Evolutionary conservation across 23 tunicate genomes (phyloP), one percentile per base, ranked within the genome.

Genomic region (Ciona savignyi): DNA sequence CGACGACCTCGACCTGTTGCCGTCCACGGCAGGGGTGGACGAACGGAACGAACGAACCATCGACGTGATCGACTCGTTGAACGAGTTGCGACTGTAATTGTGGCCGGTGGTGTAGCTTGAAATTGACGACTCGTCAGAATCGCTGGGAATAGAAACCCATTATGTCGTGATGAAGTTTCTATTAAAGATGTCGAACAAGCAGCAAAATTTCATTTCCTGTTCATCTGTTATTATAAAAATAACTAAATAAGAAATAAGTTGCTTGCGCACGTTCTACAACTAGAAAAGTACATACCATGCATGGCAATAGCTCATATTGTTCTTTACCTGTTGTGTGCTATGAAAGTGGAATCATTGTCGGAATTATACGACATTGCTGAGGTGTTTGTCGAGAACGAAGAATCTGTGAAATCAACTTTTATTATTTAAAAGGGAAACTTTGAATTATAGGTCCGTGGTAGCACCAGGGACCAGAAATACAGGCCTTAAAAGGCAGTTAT

Each of bases 21-120:
- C 32, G n/a, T 81, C 79, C 68, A 79, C 48, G 23, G 66, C 32
- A 2, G 96, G 96, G 2, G 96, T 88, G 34, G 96, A 88, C 21
- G 96, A 81, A 0, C 77, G 75, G 42, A 74, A 79, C 9, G 85
- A 86, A 1, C 71, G 51, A 34, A 86, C 56, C 73, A 74, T 68
- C 4, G 85, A 70, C 1, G 74, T 25, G 19, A 84, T 42, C 20
- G 25, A 28, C 24, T 42, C 79, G n/a, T 34, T 34, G 0, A 51
- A 31, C 2, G 82, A 79, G 3, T 74, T 61, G 27, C 65, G 33
- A 70, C 85, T 88, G 15, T 26, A 31, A 4, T 71, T 51, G 25
- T 35, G 30, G 25, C 25, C 62, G 29, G 87, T 76, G 35, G 65
- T 34, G 60, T 35, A 77, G 35, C 80, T 81, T n/a, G 80, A 82